A percentile compares a stretch with the other conserved stretches of the same genome.
These are phyloP conservation scores for Indicator indicator DNA, from an alignment of 2,113 vertebrate species.

Conservation along the genomic window DNA sequence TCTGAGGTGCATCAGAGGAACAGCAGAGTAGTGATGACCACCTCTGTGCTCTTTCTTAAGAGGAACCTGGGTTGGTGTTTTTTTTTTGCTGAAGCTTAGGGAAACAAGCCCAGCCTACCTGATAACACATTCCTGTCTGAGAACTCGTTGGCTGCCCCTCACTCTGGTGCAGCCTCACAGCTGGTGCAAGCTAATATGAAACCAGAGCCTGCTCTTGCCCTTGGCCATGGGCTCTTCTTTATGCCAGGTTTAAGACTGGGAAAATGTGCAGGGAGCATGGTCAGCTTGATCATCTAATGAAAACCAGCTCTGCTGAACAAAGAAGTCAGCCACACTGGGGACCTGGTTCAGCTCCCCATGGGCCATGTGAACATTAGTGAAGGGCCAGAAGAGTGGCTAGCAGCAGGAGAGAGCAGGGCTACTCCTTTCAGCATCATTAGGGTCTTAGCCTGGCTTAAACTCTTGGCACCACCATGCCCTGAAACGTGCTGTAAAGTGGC, in stretches of 20 bases:
- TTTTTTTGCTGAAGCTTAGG: neutral
- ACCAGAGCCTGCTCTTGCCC: neutral
- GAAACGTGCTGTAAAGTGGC: neutral
- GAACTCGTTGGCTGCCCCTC: neutral
- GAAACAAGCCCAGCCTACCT: neutral
- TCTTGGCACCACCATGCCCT: too few relatives aligned
- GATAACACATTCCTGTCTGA: neutral
- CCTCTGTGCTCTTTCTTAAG: neutral
- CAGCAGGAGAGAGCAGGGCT: neutral
- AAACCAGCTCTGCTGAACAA: neutral
- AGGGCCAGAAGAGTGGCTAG: neutral
- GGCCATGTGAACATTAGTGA: fast-evolving
- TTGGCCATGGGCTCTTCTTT: neutral
- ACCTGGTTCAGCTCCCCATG: neutral
- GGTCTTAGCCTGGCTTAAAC: neutral
- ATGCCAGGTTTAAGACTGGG: neutral
- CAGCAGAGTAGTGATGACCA: neutral
- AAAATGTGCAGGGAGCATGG: neutral
- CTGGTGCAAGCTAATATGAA: neutral
- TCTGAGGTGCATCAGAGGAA: neutral
- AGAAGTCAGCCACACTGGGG: neutral
- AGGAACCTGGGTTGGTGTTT: neutral
- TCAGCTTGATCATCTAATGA: neutral
- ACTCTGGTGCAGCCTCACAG: neutral
- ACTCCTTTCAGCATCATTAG: neutral